Evolutionary conservation across 2,888 invertebrate genomes (phyloP).

Genomic region (Agrochola lychnidis): DNA sequence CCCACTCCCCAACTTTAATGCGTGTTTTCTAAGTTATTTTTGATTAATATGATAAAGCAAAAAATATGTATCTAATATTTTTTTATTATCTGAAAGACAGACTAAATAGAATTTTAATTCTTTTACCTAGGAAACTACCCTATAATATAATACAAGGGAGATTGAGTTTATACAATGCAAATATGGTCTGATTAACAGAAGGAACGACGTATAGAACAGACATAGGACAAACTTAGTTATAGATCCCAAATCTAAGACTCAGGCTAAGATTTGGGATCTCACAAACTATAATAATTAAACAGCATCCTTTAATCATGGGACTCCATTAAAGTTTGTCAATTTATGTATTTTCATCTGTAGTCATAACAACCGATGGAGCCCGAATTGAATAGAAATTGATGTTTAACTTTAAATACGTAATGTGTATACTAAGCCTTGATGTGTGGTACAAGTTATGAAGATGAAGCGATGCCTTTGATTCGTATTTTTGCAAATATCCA

Average conservation of each 20-base stretch:
- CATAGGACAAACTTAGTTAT: neutral
- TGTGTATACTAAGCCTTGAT: conserved; percentile 46
- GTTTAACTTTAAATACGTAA: conserved; percentile 70
- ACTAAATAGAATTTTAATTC: too few relatives aligned
- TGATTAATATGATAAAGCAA: too few relatives aligned
- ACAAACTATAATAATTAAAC: conserved; percentile 25
- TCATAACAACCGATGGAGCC: conserved; percentile 50
- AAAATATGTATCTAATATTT: too few relatives aligned
- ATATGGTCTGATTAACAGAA: neutral
- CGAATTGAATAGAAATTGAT: conserved; percentile 70
- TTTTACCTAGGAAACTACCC: too few relatives aligned
- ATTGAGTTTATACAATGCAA: too few relatives aligned
- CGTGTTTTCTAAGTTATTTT: too few relatives aligned
- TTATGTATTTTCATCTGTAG: conserved; percentile 59
- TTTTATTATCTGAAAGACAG: too few relatives aligned
- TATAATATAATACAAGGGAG: too few relatives aligned
- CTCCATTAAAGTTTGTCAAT: conserved; percentile 61
- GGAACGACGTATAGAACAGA: neutral
- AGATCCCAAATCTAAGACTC: neutral
- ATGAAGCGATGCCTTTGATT: too few relatives aligned
- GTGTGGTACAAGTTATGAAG: conserved; percentile 23
- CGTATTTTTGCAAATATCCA: too few relatives aligned
- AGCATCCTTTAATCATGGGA: conserved; percentile 47
- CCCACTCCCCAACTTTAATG: too few relatives aligned
- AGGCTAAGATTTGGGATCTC: neutral